A percentile compares a stretch with the other conserved stretches of the same genome.
phyloP scores from a whole-genome alignment of 37 sponge, comb jelly and placozoan genomes.

The Crambe crambe region DNA sequence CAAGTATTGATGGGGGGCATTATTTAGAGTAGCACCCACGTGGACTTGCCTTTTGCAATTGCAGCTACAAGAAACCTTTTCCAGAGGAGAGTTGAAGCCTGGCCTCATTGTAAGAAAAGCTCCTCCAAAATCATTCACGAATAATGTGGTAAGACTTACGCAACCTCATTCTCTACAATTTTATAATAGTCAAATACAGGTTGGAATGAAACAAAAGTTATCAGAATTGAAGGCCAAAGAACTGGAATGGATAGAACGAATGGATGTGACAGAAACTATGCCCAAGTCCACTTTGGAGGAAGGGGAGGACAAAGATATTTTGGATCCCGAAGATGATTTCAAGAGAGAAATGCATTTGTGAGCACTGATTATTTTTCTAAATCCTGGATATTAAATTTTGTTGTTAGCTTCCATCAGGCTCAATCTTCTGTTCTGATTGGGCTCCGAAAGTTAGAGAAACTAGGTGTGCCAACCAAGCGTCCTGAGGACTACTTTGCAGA shows the following conservation, averaged over 20 bases:
- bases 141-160: constrained; percentile 63
- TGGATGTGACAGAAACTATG: constrained; percentile 45
- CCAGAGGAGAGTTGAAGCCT: constrained; percentile 48
- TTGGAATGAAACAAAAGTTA: constrained; percentile 39
- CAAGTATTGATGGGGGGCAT: too few relatives aligned
- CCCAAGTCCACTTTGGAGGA: neutral
- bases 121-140: constrained; percentile 62
- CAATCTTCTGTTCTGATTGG: constrained; percentile 50
- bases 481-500: constrained; percentile 98
- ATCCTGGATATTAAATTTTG: neutral
- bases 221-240: constrained; percentile 26
- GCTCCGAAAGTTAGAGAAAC: constrained; percentile 57
- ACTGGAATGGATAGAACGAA: constrained; percentile 68
- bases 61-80: constrained; percentile 63
- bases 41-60: neutral
- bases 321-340: constrained; percentile 81
- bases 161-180: neutral
- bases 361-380: constrained; percentile 7
- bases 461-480: constrained; percentile 65
- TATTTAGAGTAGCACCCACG: too few relatives aligned
- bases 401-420: constrained; percentile 58
- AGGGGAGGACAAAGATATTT: too few relatives aligned
- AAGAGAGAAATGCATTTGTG: constrained; percentile 89
- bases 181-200: constrained; percentile 2
- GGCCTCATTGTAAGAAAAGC: constrained; percentile 43